Base-by-base conservation (phyloP, 2,888 invertebrate species). In the Cephalotes varians region DNA sequence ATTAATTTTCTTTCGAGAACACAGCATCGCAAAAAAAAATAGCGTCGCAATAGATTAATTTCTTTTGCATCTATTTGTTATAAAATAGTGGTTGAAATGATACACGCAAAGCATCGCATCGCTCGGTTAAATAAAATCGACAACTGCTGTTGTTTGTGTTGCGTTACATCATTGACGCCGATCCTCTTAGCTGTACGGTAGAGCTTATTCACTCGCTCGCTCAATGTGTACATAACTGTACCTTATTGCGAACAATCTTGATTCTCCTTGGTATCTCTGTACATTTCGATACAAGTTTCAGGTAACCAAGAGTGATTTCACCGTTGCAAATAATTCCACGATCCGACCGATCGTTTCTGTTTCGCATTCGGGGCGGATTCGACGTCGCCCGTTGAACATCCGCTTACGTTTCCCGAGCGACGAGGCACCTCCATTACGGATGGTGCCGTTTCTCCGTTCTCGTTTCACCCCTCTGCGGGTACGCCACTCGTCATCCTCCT, bases 291-390 rank as follows among this genome's bases (percentile, higher is more conserved):
- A 58, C 54, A 40, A 47, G 72, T 58, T n/a, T 60, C 72, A 60
- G 64, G 44, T 81, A 74, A 65, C 77, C 64, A 47, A 76, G 76
- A 81, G 64, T 64, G 77, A 64, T 77, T 54, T 64, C 44, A 44
- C 40, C 25, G 81, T 31, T 47, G 54, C 44, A 25, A 56, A 58
- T 76, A 71, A 67, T 67, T 72, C 47, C 49, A 34, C 34, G 34
- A 47, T 44, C 77, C 77, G 44, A 76, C 62, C 77, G 44, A 71
- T 37, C 56, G 64, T 83, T 81, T 47, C 74, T 64, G 72, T 65
- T 81, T 72, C 72, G 65, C 47, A 69, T 65, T 44, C 77, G 60
- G 56, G 25, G 0, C 31, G 62, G 56, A 80, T 56, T 71, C 47
- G 40, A 18, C 34, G 40, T 34, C 58, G 5, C 12, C 25, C 60